Conservation (phyloP, 2,797 vertebrate genomes). For the Aulostomus chinensis region DNA sequence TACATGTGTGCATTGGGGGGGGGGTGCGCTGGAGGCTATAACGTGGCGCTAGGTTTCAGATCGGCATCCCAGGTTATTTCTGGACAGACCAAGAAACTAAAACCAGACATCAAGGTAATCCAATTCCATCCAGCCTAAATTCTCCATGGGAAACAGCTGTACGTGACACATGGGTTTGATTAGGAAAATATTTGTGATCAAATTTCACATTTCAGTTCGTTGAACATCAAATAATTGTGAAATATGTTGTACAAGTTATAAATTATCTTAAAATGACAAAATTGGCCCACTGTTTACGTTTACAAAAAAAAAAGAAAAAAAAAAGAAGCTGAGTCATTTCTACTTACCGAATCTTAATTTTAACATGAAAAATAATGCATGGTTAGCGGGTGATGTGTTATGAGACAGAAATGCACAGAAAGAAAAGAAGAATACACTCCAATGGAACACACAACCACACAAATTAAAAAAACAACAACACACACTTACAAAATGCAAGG, state of each 20-base stretch:
- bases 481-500: constrained; percentile 47
- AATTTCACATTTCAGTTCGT: neutral
- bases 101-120: constrained; percentile 21
- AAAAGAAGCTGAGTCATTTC: neutral
- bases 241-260: no score
- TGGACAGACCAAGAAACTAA: constrained; percentile 32
- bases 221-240: no score
- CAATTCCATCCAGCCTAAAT: constrained; percentile 14
- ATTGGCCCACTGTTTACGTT: no score
- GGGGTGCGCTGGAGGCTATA: no score
- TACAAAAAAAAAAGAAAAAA: neutral
- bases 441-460: constrained; percentile 45
- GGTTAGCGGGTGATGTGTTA: constrained; percentile 23
- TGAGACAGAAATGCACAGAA: constrained; percentile 41
- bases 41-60: constrained; percentile 51
- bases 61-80: constrained; percentile 44
- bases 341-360: no score
- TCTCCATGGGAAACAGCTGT: constrained; percentile 7
- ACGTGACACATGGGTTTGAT: no score
- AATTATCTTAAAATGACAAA: no score
- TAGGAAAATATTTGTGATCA: no score
- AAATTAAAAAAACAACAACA: no score
- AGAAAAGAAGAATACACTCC: no score
- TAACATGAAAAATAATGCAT: no score
- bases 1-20: constrained; percentile 1